Evolutionary conservation across 2,888 invertebrate genomes (phyloP).

Genomic region (Entomobrya proxima): DNA sequence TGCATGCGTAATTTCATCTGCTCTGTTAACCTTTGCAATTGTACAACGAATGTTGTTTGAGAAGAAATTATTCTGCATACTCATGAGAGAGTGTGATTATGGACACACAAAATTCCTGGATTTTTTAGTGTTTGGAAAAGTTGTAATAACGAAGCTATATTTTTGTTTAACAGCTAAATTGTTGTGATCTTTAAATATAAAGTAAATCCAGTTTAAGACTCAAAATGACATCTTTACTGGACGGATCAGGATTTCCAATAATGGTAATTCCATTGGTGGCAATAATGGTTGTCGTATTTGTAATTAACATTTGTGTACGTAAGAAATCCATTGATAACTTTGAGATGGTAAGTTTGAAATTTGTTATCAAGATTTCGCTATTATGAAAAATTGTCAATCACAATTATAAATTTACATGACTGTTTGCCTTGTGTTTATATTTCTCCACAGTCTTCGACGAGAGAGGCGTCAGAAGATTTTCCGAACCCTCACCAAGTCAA

Average conservation of each 20-base stretch:
- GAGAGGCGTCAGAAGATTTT: slow-evolving; percentile 41
- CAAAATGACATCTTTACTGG: slow-evolving; percentile 18
- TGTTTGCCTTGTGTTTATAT: neutral
- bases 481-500: slow-evolving; percentile 41
- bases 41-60: neutral
- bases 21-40: too few species aligned
- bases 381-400: neutral
- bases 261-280: slow-evolving; percentile 39
- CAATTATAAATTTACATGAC: neutral
- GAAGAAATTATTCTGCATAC: neutral
- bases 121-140: neutral
- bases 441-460: slow-evolving; percentile 13
- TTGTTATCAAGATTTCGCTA: neutral
- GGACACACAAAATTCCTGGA: neutral
- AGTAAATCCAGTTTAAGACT: too few species aligned
- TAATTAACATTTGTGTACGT: slow-evolving; percentile 42
- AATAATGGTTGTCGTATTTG: slow-evolving; percentile 38
- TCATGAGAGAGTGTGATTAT: neutral
- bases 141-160: too few species aligned
- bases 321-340: slow-evolving; percentile 44
- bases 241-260: slow-evolving; percentile 45
- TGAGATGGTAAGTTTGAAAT: slow-evolving; percentile 38
- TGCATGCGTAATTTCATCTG: neutral
- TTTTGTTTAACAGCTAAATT: neutral
- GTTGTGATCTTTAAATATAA: too few species aligned